These are phyloP conservation scores for Callimorpha dominula DNA, from an alignment of 2,888 invertebrate species.

Conservation along the genomic window DNA sequence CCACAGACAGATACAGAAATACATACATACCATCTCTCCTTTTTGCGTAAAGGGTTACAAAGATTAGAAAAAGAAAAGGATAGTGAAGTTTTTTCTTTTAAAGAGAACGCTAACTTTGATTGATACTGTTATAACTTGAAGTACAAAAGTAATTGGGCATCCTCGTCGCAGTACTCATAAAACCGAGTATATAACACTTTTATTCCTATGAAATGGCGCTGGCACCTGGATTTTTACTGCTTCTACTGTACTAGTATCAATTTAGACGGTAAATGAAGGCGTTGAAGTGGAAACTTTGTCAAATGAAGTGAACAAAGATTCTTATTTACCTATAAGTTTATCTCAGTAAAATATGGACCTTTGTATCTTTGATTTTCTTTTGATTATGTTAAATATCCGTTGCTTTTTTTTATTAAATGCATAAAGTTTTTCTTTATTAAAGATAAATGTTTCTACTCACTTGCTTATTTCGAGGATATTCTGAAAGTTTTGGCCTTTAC, in stretches of 20 bases:
- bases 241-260: constrained; percentile 29
- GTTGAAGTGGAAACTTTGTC: constrained; percentile 23
- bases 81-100: not conserved
- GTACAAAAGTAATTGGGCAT: not conserved
- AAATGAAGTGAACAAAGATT: constrained; percentile 25
- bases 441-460: too few relatives aligned
- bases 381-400: too few relatives aligned
- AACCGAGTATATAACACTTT: constrained; percentile 24
- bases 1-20: too few relatives aligned
- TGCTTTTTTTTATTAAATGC: not conserved
- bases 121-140: constrained; percentile 10
- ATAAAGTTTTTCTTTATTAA: not conserved
- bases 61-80: not conserved
- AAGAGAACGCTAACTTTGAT: not conserved
- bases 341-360: not conserved
- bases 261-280: constrained; percentile 38
- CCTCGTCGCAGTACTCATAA: constrained; percentile 4
- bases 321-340: not conserved
- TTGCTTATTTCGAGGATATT: too few relatives aligned
- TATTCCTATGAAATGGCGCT: constrained; percentile 26
- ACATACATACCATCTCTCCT: too few relatives aligned
- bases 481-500: too few relatives aligned
- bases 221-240: constrained; percentile 40
- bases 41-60: too few relatives aligned
- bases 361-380: not conserved